These are phyloP conservation scores for Microplitis mediator DNA, from an alignment of 1,140 invertebrate genomes.

Conservation along the genomic window DNA sequence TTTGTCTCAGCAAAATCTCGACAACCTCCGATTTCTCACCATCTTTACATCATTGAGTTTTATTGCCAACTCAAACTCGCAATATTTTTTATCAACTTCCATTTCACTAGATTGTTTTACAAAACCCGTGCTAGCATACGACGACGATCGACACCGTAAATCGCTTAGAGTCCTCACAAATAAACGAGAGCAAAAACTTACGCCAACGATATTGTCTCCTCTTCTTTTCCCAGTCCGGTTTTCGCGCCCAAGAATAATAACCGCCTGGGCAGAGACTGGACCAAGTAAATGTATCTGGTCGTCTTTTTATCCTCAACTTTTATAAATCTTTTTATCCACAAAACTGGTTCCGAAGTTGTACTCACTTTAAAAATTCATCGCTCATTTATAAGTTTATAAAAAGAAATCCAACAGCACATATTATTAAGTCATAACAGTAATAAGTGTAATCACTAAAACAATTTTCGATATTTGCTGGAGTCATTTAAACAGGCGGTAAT, in stretches of 20 bases:
- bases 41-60: constrained; percentile 12
- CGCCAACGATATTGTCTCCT: background rate
- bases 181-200: background rate
- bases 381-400: background rate
- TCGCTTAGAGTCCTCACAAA: background rate
- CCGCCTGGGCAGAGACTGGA: background rate
- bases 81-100: background rate
- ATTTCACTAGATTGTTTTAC: background rate
- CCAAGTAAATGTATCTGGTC: background rate
- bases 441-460: too few species aligned
- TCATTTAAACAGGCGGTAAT: too few species aligned
- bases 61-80: background rate
- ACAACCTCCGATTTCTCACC: constrained; percentile 21
- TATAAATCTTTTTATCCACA: background rate
- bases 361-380: background rate
- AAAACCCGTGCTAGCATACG: constrained; percentile 9
- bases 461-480: too few species aligned
- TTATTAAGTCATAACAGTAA: background rate
- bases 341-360: constrained; percentile 10
- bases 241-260: constrained; percentile 29
- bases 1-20: constrained; percentile 18
- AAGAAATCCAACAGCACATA: background rate
- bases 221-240: constrained; percentile 22
- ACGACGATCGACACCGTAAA: constrained; percentile 27
- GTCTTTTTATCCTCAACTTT: background rate